Evolutionary conservation across 2,888 invertebrate species (phyloP), one percentile per base, ranked within the genome.

Genomic region (Nymphalis c-album): DNA sequence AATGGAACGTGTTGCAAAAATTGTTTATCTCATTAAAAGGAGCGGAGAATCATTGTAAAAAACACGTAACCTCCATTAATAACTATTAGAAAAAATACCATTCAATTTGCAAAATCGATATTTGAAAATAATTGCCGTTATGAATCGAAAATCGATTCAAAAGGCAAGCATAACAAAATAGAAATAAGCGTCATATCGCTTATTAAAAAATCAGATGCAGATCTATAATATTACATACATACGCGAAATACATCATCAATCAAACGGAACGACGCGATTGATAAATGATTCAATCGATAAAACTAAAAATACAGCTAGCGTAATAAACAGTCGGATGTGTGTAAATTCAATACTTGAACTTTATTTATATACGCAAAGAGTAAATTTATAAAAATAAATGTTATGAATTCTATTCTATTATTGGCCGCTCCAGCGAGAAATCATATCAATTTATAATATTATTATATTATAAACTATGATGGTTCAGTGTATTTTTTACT

Each of bases 221-320:
- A 69, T 69, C 58, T 59, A 22, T 69, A 62, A 59, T 62, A 63
- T 66, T 65, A 63, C 63, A 60, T 69, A 69, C 63, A 63, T 69
- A 69, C 63, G 68, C 55, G 55, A 68, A 63, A 69, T 69, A 65
- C 46, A 62, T 65, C 69, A 69, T 69, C 69, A 65, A 69, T 69
- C 66, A 66, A 45, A 61, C 51, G 26, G 35, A 64, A 64, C 53
- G 31, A 55, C 53, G 50, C 50, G 53, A 63, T 66, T 69, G 69
- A 69, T 69, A 69, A 69, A 66, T 63, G 66, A 60, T 66, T 66
- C 60, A 63, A 69, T 69, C 63, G 69, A 65, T 65, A 50, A 47
- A 69, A 35, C 68, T 68, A 65, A 65, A 65, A 69, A 69, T 69
- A 64, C 10, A 47, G 22, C 51, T 26, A 45, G 59, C 48, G 40